Evolutionary conservation across 2,888 invertebrate genomes (phyloP), one percentile per base, ranked within the genome.

Genomic region (Dexiosoma caninum): DNA sequence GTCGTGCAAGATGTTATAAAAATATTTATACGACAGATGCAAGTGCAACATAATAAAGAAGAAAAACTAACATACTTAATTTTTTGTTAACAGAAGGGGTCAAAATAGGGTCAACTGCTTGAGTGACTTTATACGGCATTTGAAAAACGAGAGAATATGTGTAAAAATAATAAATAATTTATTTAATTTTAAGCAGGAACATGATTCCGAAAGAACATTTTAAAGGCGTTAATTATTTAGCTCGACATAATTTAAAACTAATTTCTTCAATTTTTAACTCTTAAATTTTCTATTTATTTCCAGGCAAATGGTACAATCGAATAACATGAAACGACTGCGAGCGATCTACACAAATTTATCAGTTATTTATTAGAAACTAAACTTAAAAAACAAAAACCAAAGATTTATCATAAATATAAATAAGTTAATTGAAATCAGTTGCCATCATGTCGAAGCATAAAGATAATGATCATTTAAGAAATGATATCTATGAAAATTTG

Each of bases 401-500:
- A 78, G 78, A 78, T 78, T 74, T 71, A 66, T 21, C 27, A 42
- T 55, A 72, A 59, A 27, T 49, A 46, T 62, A 59, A 78, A 6
- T 6, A n/a, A n/a, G 49, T 59, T 49, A 66, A 53, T n/a, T 42
- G 2, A 64, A 27, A 42, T 12, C 4, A 42, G 35, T 51, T 60
- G 46, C 67, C 77, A 81, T 49, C 37, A 90, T 90, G 90, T 90
- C 90, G 83, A 89, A 89, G 85, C 87, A 89, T 86, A 85, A 90
- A 81, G 89, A 90, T 85, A 90, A 90, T 84, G 90, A 90, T 85
- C 89, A 89, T 85, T 86, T 89, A 83, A 89, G 89, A 83, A 90
- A 90, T 86, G 90, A 90, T 85, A 90, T 90, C 83, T 90, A 90
- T 82, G 90, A 90, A 85, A 90, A 90, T 85, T 84, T 90, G 82